Base-by-base conservation (phyloP, 1,140 invertebrate species). In the Ceratitis capitata region DNA sequence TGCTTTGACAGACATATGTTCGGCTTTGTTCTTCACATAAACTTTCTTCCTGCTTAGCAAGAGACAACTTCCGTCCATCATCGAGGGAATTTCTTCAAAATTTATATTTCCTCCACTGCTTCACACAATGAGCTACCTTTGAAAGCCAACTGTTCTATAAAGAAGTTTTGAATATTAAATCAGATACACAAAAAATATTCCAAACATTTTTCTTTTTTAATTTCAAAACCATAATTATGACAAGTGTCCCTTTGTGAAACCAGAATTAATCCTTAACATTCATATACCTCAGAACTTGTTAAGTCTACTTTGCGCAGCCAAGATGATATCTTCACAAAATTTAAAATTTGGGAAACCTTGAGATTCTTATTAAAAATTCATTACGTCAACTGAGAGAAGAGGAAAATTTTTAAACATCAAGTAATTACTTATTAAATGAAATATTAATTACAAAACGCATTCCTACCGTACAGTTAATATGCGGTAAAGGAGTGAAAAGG, bases 341-440 rank as follows among this genome's bases (percentile, higher is more conserved):
- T 32, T 7, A 69, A 69, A 19, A 69, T 69, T 69, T 69, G 10
- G 14, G 14, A 32, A 19, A 35, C 61, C 61, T 32, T 35, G 61
- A 39, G n/a, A 32, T 5, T 32, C 3, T 7, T 16, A 35, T 69
- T 69, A 69, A 69, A 39, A 69, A 69, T 69, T 69, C 61, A 69
- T 69, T 39, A 39, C 4, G 9, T 4, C 26, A 29, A n/a, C 29
- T 39, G 26, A 35, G 32, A 29, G n/a, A 69, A 69, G 29, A n/a
- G 19, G 14, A 39, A 69, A 69, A 7, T 69, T 2, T 39, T 29
- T 10, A 69, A 69, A 19, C 32, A 32, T 19, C 32, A 35, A 69
- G 12, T 69, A 35, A 69, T 69, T 69, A 35, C 61, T 69, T 69
- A 69, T 69, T 35, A 69, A 35, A 35, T 69, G 61, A 69, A 69